Conservation (phyloP, 2,888 invertebrate genomes). For the Dioctria linearis region DNA sequence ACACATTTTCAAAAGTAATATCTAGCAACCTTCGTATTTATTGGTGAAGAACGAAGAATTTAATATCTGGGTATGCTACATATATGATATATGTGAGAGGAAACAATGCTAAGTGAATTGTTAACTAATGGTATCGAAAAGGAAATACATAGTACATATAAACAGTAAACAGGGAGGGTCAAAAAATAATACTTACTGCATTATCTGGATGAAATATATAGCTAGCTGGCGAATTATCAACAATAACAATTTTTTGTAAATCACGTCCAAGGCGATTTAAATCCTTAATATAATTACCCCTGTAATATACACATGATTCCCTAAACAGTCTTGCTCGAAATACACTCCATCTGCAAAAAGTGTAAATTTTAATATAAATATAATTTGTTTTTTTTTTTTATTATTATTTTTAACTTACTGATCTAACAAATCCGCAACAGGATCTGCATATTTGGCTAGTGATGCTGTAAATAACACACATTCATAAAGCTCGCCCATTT, state of each 20-base stretch:
- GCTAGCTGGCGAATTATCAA: constrained; percentile 99
- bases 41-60: too few relatives aligned
- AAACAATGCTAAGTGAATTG: too few relatives aligned
- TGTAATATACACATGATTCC: constrained; percentile 99
- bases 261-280: constrained; percentile 97
- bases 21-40: too few relatives aligned
- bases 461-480: constrained; percentile 99
- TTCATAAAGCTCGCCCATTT: constrained; percentile 98
- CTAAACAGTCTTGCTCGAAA: constrained; percentile 97
- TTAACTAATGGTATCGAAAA: too few relatives aligned
- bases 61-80: too few relatives aligned
- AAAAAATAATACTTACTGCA: constrained; percentile 82
- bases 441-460: constrained; percentile 99
- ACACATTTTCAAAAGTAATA: too few relatives aligned
- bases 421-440: constrained; percentile 98
- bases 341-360: constrained; percentile 86
- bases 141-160: constrained; percentile 13
- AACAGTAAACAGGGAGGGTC: too few relatives aligned
- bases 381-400: not conserved
- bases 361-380: not conserved
- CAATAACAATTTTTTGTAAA: constrained; percentile 96
- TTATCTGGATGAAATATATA: constrained; percentile 99
- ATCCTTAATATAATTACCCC: constrained; percentile 99
- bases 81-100: too few relatives aligned
- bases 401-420: constrained; percentile 70